Evolutionary conservation across 2,797 vertebrate genomes (phyloP).

Genomic region (Hypotaenidia okinawae): DNA sequence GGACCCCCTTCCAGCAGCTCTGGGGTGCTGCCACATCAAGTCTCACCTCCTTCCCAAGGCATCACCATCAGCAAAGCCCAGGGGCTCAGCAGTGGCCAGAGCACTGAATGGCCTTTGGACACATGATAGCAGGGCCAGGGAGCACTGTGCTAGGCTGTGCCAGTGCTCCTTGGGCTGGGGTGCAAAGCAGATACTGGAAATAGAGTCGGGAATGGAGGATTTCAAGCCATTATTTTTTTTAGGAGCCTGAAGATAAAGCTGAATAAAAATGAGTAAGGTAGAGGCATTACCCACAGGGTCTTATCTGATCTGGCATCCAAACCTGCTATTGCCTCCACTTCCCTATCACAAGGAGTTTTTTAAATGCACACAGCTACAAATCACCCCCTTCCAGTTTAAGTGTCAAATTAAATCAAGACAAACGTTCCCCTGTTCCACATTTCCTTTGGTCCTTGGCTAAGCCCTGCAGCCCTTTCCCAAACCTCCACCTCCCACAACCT

Average conservation of each 20-base stretch:
- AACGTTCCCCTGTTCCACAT: slow-evolving; percentile 57
- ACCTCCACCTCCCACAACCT: slow-evolving; percentile 60
- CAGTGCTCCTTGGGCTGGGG: accelerated
- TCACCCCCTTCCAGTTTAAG: slow-evolving; percentile 61
- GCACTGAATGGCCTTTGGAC: not conserved
- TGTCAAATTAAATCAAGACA: slow-evolving; percentile 73
- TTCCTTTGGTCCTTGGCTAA: slow-evolving; percentile 62
- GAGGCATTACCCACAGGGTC: slow-evolving; percentile 59
- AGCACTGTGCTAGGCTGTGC: not conserved
- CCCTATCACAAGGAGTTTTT: slow-evolving; percentile 58
- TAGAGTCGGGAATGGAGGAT: not conserved
- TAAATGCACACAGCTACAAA: slow-evolving; percentile 48
- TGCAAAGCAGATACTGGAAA: not conserved
- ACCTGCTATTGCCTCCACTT: slow-evolving; percentile 60
- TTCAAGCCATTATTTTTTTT: not conserved
- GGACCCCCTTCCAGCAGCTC: not conserved
- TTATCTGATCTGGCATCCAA: slow-evolving; percentile 67
- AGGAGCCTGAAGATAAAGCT: slow-evolving; percentile 26
- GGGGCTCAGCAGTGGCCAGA: not conserved
- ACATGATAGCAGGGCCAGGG: accelerated
- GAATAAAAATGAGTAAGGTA: slow-evolving; percentile 58
- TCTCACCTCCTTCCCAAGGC: not conserved
- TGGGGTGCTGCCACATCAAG: not conserved
- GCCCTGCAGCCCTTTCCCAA: slow-evolving; percentile 59
- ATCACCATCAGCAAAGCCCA: too few relatives aligned